These are phyloP conservation scores for Pandemis corylana DNA, from an alignment of 2,888 invertebrate genomes.

Conservation along the genomic window DNA sequence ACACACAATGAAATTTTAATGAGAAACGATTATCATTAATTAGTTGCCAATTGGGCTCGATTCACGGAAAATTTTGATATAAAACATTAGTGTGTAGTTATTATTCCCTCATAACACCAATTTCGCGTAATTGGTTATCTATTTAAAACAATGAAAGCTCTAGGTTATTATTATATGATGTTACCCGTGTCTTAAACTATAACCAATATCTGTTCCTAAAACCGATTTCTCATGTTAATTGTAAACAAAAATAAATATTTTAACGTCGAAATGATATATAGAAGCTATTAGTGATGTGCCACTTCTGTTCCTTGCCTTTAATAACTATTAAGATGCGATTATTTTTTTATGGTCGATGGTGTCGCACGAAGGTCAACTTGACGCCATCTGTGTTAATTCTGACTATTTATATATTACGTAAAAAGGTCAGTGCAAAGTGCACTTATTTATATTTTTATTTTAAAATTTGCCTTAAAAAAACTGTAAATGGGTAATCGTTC, in stretches of 20 bases:
- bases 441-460: background rate
- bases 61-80: constrained; percentile 69
- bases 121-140: constrained; percentile 21
- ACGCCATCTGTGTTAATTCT: background rate
- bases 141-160: constrained; percentile 15
- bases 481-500: background rate
- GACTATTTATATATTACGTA: background rate
- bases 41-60: constrained; percentile 71
- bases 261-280: background rate
- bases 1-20: constrained; percentile 74
- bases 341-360: background rate
- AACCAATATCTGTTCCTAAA: background rate
- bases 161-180: background rate
- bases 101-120: constrained; percentile 17
- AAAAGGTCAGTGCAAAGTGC: background rate
- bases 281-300: background rate
- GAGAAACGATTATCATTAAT: constrained; percentile 75
- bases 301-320: background rate
- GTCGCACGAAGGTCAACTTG: background rate
- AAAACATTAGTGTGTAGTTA: constrained; percentile 48
- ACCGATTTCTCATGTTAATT: background rate
- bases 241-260: background rate
- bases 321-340: background rate
- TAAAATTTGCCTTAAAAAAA: background rate
- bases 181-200: background rate